Evolutionary conservation across 2,888 invertebrate genomes (phyloP).

Genomic region (Spatulosminthurus flaviceps): DNA sequence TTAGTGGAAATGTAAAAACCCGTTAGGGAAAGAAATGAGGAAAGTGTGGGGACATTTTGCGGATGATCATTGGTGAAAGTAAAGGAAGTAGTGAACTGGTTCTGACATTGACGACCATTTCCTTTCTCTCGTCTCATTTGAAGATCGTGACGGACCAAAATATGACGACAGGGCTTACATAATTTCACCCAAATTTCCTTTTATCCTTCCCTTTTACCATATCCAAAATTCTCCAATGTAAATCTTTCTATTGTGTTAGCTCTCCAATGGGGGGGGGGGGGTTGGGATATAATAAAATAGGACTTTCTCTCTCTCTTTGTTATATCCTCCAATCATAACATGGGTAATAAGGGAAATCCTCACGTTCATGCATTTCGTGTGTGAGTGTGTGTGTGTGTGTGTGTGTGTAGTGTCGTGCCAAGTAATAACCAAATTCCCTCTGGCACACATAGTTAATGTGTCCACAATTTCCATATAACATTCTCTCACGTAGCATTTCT

Average conservation of each 20-base stretch:
- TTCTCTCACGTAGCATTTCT: too few species aligned
- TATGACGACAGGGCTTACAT: too few species aligned
- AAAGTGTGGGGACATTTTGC: constrained; percentile 3
- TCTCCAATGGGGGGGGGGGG: too few species aligned
- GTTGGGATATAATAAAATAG: too few species aligned
- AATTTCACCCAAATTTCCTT: too few species aligned
- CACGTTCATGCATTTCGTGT: background rate
- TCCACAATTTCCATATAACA: too few species aligned
- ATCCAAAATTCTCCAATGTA: too few species aligned
- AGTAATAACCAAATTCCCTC: background rate
- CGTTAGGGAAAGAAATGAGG: constrained; percentile 31
- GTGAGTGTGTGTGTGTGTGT: background rate
- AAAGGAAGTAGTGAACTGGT: constrained; percentile 19
- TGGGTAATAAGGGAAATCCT: constrained; percentile 10
- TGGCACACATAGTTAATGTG: background rate
- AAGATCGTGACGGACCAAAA: too few species aligned
- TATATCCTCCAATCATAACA: background rate
- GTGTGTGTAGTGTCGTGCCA: background rate
- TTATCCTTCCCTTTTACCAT: too few species aligned
- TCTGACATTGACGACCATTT: constrained; percentile 26
- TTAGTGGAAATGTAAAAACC: background rate
- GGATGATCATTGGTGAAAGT: background rate
- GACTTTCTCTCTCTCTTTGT: background rate
- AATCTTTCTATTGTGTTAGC: too few species aligned
- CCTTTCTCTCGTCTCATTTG: too few species aligned